Base-by-base conservation (phyloP, 2,113 vertebrate species). In the Felis chaus region DNA sequence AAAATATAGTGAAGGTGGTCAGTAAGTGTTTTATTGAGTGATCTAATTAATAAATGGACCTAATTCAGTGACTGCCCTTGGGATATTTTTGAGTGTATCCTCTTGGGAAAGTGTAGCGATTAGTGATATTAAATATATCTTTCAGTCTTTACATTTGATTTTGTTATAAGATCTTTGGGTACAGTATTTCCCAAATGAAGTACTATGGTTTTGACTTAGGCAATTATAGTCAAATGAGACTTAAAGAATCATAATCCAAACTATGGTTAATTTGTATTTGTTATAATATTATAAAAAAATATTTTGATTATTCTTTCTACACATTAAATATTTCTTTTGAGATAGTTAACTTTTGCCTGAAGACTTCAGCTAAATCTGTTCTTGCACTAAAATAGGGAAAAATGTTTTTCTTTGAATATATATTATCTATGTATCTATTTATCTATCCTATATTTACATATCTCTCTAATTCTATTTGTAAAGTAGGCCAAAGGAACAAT, bases 11-110 rank as follows among this genome's bases (percentile, higher is more conserved):
- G 41, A 63, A 41, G 13, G 4, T 79, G 61, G 29, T 91, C 36
- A 89, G n/a, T 85, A 93, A 96, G 91, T 66, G 5, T 90, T 96
- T 97, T 94, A 84, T 65, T 65, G 74, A 83, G 76, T 94, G 33
- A 76, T 33, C 12, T 87, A 68, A 27, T 92, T 83, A 68, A 27
- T 92, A 78, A 80, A 31, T 95, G 13, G 12, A 76, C 61, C 3
- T 83, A 45, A 82, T 68, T 97, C 18, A 65, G 2, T 45, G 9
- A 23, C 33, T 79, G 2, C 31, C 10, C 4, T 15, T 74, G 27
- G 21, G 18, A 63, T 96, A 73, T 81, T 94, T 97, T 94, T 55
- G 41, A 89, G 5, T 66, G 23, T 91, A 5, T 89, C 57, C 45
- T 53, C 45, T 94, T 76, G 91, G 29, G 78, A 81, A 93, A 91